Conservation (phyloP, 2,113 vertebrate species). For the Gallinago jamesoni region DNA sequence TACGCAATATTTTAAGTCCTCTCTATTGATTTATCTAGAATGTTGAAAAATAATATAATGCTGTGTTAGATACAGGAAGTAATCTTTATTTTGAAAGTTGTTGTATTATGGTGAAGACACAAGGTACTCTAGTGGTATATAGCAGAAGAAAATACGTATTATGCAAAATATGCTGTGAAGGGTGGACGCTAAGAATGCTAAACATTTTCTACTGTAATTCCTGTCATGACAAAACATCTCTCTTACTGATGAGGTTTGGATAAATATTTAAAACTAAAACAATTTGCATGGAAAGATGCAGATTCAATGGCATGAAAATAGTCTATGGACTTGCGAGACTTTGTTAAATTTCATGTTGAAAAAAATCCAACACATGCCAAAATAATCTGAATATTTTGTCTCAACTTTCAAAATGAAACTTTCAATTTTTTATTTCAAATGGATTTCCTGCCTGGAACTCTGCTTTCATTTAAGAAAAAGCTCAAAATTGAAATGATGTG, state of each 20-base stretch:
- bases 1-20: not conserved
- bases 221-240: conserved; percentile 29
- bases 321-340: conserved; percentile 37
- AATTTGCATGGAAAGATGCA: conserved; percentile 18
- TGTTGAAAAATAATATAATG: not conserved
- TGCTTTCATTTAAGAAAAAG: not conserved
- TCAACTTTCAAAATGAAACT: conserved; percentile 27
- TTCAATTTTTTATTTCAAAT: conserved; percentile 2
- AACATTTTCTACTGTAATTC: conserved; percentile 23
- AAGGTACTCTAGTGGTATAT: not conserved
- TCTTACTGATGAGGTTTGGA: conserved; percentile 19
- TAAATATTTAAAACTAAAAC: conserved; percentile 44
- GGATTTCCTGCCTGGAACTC: conserved; percentile 22
- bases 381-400: conserved; percentile 45
- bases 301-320: conserved; percentile 47
- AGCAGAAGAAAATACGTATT: not conserved
- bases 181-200: conserved; percentile 9
- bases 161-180: conserved; percentile 31
- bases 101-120: not conserved
- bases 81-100: conserved; percentile 21
- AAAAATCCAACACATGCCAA: conserved; percentile 23
- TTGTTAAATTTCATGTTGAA: conserved; percentile 41
- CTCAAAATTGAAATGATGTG: conserved; percentile 1
- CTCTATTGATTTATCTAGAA: not conserved
- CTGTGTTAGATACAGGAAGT: not conserved